Evolutionary conservation across 1,140 invertebrate genomes (phyloP).

Genomic region (Lepidurus apus): DNA sequence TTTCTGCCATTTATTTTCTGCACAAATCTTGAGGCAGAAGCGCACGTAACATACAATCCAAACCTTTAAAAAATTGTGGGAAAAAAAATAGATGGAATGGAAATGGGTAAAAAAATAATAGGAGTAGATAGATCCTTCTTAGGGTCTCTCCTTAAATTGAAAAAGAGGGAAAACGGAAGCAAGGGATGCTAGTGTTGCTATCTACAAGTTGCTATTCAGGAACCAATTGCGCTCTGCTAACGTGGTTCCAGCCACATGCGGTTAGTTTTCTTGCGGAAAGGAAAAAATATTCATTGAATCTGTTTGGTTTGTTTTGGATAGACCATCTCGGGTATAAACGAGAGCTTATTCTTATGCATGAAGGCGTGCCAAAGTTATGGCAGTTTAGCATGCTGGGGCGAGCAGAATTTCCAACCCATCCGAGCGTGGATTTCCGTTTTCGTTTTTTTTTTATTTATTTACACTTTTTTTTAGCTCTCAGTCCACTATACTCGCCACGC

Average conservation of each 20-base stretch:
- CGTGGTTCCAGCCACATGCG: background rate
- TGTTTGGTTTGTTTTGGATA: background rate
- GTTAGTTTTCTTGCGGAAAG: background rate
- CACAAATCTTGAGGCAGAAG: background rate
- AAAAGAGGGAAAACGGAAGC: background rate
- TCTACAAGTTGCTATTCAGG: constrained; percentile 19
- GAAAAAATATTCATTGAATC: background rate
- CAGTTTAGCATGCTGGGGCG: background rate
- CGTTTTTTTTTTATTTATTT: no score
- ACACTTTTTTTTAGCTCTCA: no score
- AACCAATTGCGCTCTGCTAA: background rate
- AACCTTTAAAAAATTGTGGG: background rate
- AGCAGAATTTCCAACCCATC: background rate
- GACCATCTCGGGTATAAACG: background rate
- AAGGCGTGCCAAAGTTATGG: background rate
- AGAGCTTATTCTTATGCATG: background rate
- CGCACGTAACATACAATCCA: background rate
- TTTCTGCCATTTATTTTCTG: background rate
- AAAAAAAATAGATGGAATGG: background rate
- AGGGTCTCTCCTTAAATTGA: background rate
- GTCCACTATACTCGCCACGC: no score
- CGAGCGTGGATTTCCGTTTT: background rate
- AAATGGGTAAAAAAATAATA: background rate
- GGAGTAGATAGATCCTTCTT: no score
- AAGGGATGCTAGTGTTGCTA: background rate